Base-by-base conservation (phyloP, 2,113 vertebrate species). In the Salvelinus sp. region DNA sequence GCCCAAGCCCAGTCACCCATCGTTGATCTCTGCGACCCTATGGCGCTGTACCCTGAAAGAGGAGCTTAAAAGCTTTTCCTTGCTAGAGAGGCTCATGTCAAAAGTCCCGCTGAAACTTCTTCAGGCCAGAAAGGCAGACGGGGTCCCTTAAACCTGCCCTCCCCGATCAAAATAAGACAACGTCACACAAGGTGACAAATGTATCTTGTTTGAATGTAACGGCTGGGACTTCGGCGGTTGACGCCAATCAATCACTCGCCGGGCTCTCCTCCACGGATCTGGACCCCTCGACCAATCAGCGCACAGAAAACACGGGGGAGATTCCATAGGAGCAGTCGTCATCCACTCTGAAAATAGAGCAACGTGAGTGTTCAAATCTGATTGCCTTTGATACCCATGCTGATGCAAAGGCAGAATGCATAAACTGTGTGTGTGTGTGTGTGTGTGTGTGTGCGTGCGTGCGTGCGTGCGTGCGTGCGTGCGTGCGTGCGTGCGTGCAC, bases 51-150 rank as follows among this genome's bases (percentile, higher is more conserved):
- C 7, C 54, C 47, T 7, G 2, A 22, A 30, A 6, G 65, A 63
- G 4, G 65, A 79, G 22, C 62, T 74, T 33, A 58, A 30, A 30
- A 57, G 22, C 27, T 20, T 73, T 74, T 20, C 16, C 62, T 7
- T 64, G 70, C 62, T 78, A 6, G 44, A 67, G 20, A 47, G 58
- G 1, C 38, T 70, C 0, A 33, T 48, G 25, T 76, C 75, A 6
- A 50, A 60, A 25, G 63, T 78, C 12, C 4, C 69, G 16, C 28
- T 23, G 9, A 62, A 73, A 62, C 48, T 73, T 14, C 10, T 69
- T 5, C 28, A 60, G 22, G 23, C 69, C 20, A 76, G 22, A 16
- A 76, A 48, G 1, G n/a, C 30, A 27, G 69, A 76, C 18, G 69
- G 75, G 18, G 44, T 14, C 14, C 23, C 50, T 9, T 18, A 38